Conservation (phyloP, 2,797 vertebrate genomes). For the Tiaroga cobitis region DNA sequence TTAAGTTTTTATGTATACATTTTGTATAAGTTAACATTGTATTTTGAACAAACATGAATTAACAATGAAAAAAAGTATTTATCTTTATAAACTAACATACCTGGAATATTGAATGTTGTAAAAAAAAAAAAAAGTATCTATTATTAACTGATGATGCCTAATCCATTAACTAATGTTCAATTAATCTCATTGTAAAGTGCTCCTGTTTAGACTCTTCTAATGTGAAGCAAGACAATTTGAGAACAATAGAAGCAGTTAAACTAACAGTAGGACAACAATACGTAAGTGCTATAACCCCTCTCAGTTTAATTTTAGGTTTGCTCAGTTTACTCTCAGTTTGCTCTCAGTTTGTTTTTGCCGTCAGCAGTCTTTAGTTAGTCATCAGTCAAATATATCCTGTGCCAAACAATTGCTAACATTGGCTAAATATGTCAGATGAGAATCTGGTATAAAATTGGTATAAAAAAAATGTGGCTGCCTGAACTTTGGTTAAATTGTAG, state of each 20-base stretch:
- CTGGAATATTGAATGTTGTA: background rate
- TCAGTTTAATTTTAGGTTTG: no score
- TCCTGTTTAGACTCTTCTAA: background rate
- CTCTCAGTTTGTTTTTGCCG: no score
- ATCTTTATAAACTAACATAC: background rate
- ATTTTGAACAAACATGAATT: background rate
- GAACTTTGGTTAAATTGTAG: constrained; percentile 76
- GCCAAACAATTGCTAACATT: background rate
- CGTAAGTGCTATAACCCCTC: no score
- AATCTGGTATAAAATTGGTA: background rate
- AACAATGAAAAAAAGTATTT: background rate
- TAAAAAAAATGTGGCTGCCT: background rate
- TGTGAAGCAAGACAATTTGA: background rate
- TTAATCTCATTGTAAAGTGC: background rate
- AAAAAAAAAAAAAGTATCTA: background rate
- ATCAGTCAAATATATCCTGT: background rate
- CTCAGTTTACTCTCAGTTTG: no score
- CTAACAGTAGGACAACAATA: no score
- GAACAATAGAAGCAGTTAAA: no score
- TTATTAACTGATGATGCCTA: background rate
- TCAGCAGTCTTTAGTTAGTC: background rate
- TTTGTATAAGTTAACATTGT: background rate
- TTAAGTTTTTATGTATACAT: background rate
- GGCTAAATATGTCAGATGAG: background rate
- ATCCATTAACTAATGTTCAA: background rate